Evolutionary conservation across 2,113 vertebrate species (phyloP).

Genomic region (Centropus unirufus): DNA sequence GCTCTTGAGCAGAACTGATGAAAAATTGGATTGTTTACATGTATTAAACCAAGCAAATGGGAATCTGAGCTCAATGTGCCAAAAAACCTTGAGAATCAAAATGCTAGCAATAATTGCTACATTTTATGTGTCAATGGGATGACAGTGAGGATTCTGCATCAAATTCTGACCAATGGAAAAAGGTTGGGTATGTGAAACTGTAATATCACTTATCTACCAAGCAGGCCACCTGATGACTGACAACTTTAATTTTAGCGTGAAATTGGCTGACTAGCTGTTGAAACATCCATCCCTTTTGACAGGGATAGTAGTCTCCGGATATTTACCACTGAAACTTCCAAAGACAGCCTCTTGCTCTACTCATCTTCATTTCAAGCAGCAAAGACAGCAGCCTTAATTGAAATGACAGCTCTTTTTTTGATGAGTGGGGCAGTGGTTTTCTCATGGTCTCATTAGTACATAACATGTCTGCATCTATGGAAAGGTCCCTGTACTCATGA

Average conservation of each 20-base stretch:
- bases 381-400: background rate
- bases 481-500: background rate
- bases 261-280: constrained; percentile 70
- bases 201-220: constrained; percentile 68
- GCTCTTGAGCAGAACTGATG: constrained; percentile 60
- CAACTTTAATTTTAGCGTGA: constrained; percentile 77
- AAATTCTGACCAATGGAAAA: constrained; percentile 38
- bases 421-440: background rate
- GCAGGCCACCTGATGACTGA: constrained; percentile 71
- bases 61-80: constrained; percentile 9
- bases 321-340: constrained; percentile 50
- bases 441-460: rapidly evolving
- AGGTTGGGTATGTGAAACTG: constrained; percentile 9
- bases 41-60: constrained; percentile 49
- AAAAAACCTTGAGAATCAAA: constrained; percentile 56
- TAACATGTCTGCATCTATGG: background rate
- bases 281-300: constrained; percentile 65
- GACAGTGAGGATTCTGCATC: constrained; percentile 30
- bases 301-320: constrained; percentile 18
- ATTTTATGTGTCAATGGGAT: constrained; percentile 30
- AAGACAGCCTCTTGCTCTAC: background rate
- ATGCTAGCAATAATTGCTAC: constrained; percentile 24
- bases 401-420: background rate
- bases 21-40: constrained; percentile 67
- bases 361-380: background rate